Base-by-base conservation (phyloP, 2,113 vertebrate species). In the Coptodon rendalli region DNA sequence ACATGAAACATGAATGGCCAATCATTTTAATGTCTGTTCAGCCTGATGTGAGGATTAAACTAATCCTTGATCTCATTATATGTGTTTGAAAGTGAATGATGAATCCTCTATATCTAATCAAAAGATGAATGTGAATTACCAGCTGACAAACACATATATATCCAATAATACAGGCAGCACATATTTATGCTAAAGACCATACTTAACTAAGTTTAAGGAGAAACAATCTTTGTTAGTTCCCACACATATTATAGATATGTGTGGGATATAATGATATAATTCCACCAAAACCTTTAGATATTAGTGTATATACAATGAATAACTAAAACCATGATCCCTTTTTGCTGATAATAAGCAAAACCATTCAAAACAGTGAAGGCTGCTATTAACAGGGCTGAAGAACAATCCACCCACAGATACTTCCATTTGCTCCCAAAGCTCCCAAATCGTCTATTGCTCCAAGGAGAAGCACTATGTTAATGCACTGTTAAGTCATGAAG, bases 1-100 rank as follows among this genome's bases (percentile, higher is more conserved):
- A 73, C 48, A 90, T 85, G 19, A 89, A 90, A 86, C 84, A 73
- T 82, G 27, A 91, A 89, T 92, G 89, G 80, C 89, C 93, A 91
- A 92, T 92, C 56, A 89, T 82, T 91, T 88, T 81, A 89, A 87
- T 88, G 82, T 84, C 82, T 84, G 66, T 34, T 83, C 31, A 85
- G n/a, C 45, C 56, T 90, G 91, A 90, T 89, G 59, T 71, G 91
- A 76, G 81, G 88, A 93, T 94, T 92, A 92, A 92, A 81, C 86
- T 88, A 90, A 90, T 88, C 88, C 86, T 73, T 53, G 19, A 87
- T 86, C 91, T 88, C 84, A 93, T 92, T 88, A 90, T 85, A 88
- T 56, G 54, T 34, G 80, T 10, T 88, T 86, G 63, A 76, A 91
- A 92, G 86, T 86, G 91, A 88, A 56, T 80, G 53, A 90, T 63